Percentiles rank a stretch among this genome's conserved stretches.
Conservation (phyloP, 2,797 vertebrate species). For the Argentina silus region DNA sequence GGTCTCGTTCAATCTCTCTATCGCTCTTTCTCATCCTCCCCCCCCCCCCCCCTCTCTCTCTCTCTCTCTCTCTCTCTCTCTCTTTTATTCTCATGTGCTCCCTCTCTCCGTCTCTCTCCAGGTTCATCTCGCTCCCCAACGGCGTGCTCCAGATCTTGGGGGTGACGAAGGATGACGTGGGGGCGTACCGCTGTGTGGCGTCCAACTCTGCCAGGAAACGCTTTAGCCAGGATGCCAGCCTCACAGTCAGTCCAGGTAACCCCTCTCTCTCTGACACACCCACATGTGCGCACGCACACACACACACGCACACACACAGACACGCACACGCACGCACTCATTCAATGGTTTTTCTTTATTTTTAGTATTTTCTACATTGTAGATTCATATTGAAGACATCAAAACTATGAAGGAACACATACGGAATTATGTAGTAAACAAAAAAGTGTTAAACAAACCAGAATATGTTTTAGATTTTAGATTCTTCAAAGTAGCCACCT, state of each 20-base stretch:
- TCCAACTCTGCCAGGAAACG: constrained; percentile 81
- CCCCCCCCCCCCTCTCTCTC: background rate
- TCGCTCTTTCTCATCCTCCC: background rate
- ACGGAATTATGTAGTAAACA: no score
- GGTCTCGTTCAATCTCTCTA: background rate
- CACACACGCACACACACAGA: background rate
- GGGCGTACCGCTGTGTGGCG: constrained; percentile 88
- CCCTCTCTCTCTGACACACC: background rate
- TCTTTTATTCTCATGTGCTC: background rate
- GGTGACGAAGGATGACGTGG: constrained; percentile 83
- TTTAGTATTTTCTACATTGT: no score
- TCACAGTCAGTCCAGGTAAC: constrained; percentile 84
- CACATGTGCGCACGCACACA: background rate
- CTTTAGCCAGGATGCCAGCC: constrained; percentile 85
- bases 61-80: constrained; percentile 5
- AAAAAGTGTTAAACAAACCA: no score
- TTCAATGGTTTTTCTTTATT: no score
- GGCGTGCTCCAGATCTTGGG: constrained; percentile 93
- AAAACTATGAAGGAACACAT: no score
- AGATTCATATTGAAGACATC: no score
- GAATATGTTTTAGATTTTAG: no score
- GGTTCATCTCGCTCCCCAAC: constrained; percentile 91
- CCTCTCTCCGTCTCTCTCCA: constrained; percentile 51
- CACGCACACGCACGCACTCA: background rate
- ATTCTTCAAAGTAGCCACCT: no score